Evolutionary conservation across 35 echinoderm and acorn worm species (phyloP).

Genomic region (Diadema setosum): DNA sequence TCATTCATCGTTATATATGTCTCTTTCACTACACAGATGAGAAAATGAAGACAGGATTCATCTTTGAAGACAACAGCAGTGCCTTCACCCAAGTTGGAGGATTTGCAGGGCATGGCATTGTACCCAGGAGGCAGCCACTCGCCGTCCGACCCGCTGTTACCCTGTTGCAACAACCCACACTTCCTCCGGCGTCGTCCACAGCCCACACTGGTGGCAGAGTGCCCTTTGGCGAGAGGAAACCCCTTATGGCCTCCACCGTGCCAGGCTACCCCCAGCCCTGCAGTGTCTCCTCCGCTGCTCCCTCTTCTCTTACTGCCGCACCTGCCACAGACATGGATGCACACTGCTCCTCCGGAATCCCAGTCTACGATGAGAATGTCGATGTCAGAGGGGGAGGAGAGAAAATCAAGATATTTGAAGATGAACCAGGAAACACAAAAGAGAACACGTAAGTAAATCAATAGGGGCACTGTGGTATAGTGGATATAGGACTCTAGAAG

Average conservation of each 20-base stretch:
- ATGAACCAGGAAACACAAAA: neutral
- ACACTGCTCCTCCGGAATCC: too few species aligned
- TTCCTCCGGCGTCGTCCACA: neutral
- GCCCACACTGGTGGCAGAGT: too few species aligned
- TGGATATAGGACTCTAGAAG: too few species aligned
- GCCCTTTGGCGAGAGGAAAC: too few species aligned
- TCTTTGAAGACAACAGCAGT: neutral
- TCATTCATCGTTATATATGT: too few species aligned
- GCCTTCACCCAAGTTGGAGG: neutral
- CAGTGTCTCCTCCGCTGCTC: too few species aligned
- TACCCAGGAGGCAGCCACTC: neutral
- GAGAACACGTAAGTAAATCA: slow-evolving; percentile 11
- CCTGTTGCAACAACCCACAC: neutral
- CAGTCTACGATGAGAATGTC: neutral
- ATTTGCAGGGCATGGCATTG: neutral
- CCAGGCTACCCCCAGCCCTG: too few species aligned
- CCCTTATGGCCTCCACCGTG: too few species aligned
- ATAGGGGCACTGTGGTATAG: too few species aligned
- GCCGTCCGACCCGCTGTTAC: neutral
- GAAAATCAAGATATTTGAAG: neutral
- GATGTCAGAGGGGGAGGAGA: neutral
- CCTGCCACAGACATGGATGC: too few species aligned
- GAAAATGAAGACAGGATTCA: neutral
- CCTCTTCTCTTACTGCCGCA: too few species aligned
- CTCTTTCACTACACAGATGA: too few species aligned